Evolutionary conservation across 1,140 invertebrate genomes (phyloP).

Genomic region (Zophobas morio): DNA sequence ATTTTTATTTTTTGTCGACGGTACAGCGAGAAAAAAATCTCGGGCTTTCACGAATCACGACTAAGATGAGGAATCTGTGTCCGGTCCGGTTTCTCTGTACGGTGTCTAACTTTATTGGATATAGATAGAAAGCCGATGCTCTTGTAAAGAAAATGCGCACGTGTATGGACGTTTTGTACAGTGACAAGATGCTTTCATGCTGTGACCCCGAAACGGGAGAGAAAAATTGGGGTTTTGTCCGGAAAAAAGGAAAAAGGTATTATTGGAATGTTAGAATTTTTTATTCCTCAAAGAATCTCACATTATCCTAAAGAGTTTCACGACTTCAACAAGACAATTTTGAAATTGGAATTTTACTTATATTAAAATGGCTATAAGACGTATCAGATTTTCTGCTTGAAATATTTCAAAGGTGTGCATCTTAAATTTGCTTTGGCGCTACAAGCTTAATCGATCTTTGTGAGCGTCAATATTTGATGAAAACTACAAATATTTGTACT

Average conservation of each 20-base stretch:
- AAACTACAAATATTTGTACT: no score
- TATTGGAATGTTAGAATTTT: neutral
- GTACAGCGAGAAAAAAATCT: slow-evolving; percentile 16
- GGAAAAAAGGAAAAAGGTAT: no score
- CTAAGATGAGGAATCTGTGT: slow-evolving; percentile 5
- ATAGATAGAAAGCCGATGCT: slow-evolving; percentile 29
- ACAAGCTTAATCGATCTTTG: no score
- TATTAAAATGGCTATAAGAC: no score
- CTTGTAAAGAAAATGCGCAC: slow-evolving; percentile 20
- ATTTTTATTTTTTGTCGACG: slow-evolving; percentile 37
- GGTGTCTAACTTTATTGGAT: slow-evolving; percentile 32
- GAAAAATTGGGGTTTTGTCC: neutral
- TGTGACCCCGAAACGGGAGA: slow-evolving; percentile 14
- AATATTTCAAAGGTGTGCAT: no score
- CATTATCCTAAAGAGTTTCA: no score
- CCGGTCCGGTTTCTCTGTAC: slow-evolving; percentile 26
- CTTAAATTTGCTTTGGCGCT: no score
- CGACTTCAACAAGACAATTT: no score
- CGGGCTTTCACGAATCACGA: slow-evolving; percentile 32
- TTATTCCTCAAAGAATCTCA: neutral
- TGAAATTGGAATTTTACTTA: no score
- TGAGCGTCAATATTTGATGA: no score
- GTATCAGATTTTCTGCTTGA: no score
- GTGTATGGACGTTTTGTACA: neutral
- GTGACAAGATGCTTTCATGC: neutral